Percentiles rank a stretch among this genome's conserved stretches.
These are phyloP conservation scores for Drosophila nr. fundita DNA, from an alignment of 2,888 invertebrate genomes.

Conservation along the genomic window DNA sequence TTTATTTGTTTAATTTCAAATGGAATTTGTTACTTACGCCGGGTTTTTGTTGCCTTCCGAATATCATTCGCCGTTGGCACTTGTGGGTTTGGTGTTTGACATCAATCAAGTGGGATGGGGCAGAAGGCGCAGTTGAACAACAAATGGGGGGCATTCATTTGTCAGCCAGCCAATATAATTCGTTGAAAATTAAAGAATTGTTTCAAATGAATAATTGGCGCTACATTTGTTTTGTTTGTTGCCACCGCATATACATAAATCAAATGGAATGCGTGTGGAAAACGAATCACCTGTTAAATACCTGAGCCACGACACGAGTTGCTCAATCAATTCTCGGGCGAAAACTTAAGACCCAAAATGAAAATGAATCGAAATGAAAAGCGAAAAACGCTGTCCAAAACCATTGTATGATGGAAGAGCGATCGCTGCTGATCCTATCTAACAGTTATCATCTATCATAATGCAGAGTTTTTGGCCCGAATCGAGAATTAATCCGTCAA, in stretches of 20 bases:
- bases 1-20: conserved; percentile 74
- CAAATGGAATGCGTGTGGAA: conserved; percentile 31
- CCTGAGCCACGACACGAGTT: conserved; percentile 60
- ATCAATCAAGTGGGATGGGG: conserved; percentile 62
- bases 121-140: background rate
- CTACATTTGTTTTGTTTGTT: conserved; percentile 11
- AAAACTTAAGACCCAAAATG: conserved; percentile 67
- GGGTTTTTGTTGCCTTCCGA: conserved; percentile 11
- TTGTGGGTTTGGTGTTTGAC: conserved; percentile 41
- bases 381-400: background rate
- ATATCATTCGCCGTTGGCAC: conserved; percentile 50
- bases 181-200: conserved; percentile 22
- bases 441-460: conserved; percentile 76
- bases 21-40: conserved; percentile 27
- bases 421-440: conserved; percentile 71
- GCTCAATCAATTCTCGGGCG: conserved; percentile 77
- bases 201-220: conserved; percentile 58
- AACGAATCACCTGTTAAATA: conserved; percentile 57
- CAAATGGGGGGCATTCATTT: conserved; percentile 23
- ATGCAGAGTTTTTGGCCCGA: conserved; percentile 75
- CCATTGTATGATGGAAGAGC: conserved; percentile 63
- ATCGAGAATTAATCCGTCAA: conserved; percentile 83
- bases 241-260: conserved; percentile 21
- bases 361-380: conserved; percentile 35
- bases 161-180: conserved; percentile 14